Evolutionary conservation across 2,888 invertebrate genomes (phyloP), one percentile per base, ranked within the genome.

Genomic region (Apeira syringaria): DNA sequence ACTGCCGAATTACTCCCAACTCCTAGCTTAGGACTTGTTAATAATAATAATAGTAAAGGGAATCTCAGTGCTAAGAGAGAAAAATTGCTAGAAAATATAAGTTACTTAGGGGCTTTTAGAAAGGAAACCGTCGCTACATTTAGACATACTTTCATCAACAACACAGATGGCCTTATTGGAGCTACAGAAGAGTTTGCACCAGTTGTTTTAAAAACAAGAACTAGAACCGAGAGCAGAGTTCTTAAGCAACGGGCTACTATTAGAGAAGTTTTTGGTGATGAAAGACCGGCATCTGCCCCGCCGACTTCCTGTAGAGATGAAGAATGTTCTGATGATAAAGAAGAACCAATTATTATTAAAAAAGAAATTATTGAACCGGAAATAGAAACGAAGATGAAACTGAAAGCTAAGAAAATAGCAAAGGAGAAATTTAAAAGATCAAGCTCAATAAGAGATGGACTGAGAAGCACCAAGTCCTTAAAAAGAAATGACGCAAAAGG

Each of bases 241-340:
- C 60, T 86, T 18, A 94, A 95, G 73, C 94, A 94, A 65, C 90
- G 94, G 61, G 95, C 95, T 26, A 94, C 95, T 2, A 95, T 96
- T 27, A 93, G 95, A 56, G 95, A 96, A 80, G 95, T 96, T 1
- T 96, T 96, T 73, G 96, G 96, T 0, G 88, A 88, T 50, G 96
- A 96, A 63, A 89, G 96, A 26, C 95, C 96, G 0, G 95, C 96
- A 0, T 96, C 96, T 0, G 96, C 96, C 0, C 96, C 96, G 0
- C 96, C 96, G 0, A 90, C 91, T 48, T 91, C 93, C 1, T 93
- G 92, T 61, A 85, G 88, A 56, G 87, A 91, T 2, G 89, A 91
- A 18, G 76, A 68, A 56, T 70, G 58, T 44, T 61, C 58, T 25
- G 81, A 78, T 27, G 67, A 64, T 34, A 77, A 82, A 51, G 72